These are phyloP conservation scores for Trichopria drosophilae DNA, from an alignment of 2,888 invertebrate species.

Conservation along the genomic window DNA sequence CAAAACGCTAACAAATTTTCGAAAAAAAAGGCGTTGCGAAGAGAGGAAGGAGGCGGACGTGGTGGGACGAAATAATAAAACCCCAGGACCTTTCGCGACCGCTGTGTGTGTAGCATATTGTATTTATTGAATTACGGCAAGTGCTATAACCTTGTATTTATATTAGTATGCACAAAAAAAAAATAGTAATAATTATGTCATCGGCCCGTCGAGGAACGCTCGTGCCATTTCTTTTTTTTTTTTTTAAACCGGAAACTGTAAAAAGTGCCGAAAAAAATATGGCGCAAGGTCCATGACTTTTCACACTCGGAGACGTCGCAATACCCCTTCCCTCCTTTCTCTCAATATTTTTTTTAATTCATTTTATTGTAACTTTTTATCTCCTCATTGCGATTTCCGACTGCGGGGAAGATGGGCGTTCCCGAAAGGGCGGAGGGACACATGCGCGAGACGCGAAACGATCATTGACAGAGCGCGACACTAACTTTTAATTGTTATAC, in stretches of 20 bases:
- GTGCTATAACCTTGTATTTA: conserved; percentile 6
- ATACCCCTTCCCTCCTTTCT: too few species aligned
- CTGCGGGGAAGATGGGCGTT: too few species aligned
- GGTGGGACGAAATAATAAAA: too few species aligned
- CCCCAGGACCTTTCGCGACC: conserved; percentile 10
- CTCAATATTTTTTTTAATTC: too few species aligned
- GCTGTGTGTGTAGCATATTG: conserved; percentile 15
- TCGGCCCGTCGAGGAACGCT: conserved; percentile 34
- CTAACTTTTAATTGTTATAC: too few species aligned
- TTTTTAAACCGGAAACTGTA: not conserved
- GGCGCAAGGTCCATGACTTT: conserved; percentile 20
- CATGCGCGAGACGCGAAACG: too few species aligned
- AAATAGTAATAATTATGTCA: conserved; percentile 12
- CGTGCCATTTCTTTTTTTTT: conserved; percentile 42
- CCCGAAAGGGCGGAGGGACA: too few species aligned
- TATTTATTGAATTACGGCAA: conserved; percentile 22
- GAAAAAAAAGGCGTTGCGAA: conserved; percentile 4
- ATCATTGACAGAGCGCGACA: too few species aligned
- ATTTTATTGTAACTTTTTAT: too few species aligned
- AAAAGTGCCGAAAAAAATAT: too few species aligned
- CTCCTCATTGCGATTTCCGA: too few species aligned
- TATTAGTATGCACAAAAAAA: conserved; percentile 11
- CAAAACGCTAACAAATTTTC: too few species aligned
- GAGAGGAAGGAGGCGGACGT: conserved; percentile 5
- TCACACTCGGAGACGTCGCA: conserved; percentile 7